phyloP scores from a whole-genome alignment of 35 echinoderm and acorn worm species.

The Chiridota heheva region DNA sequence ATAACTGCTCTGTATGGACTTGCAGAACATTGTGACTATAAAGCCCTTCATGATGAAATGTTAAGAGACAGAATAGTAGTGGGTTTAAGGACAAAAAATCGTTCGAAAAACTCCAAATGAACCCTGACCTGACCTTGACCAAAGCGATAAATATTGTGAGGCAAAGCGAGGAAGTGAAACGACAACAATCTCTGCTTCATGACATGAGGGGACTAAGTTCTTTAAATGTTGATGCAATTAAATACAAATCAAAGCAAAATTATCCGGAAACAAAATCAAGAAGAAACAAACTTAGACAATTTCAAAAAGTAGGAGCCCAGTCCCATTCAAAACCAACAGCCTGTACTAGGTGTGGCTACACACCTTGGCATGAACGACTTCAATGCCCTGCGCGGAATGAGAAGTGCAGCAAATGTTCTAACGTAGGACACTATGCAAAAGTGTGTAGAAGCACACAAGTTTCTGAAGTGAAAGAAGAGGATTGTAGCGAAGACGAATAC shows the following conservation, averaged over 20 bases:
- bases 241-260: not conserved
- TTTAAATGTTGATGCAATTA: not conserved
- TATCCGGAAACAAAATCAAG: too few relatives aligned
- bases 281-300: too few relatives aligned
- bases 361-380: not conserved
- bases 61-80: not conserved
- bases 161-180: not conserved
- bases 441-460: not conserved
- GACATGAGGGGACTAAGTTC: not conserved
- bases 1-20: not conserved
- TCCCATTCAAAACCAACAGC: too few relatives aligned
- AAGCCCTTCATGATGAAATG: not conserved
- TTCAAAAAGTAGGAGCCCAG: too few relatives aligned
- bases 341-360: not conserved
- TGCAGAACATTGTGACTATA: not conserved
- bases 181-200: conserved; percentile 6
- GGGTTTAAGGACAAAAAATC: not conserved
- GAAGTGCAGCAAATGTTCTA: not conserved
- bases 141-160: not conserved
- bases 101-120: not conserved
- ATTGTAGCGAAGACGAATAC: not conserved
- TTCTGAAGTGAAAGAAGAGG: not conserved
- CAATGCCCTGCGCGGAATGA: not conserved
- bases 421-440: not conserved
- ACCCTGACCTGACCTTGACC: not conserved